Evolutionary conservation across 2,888 invertebrate species (phyloP), one percentile per base, ranked within the genome.

Genomic region (Auanema sp.): DNA sequence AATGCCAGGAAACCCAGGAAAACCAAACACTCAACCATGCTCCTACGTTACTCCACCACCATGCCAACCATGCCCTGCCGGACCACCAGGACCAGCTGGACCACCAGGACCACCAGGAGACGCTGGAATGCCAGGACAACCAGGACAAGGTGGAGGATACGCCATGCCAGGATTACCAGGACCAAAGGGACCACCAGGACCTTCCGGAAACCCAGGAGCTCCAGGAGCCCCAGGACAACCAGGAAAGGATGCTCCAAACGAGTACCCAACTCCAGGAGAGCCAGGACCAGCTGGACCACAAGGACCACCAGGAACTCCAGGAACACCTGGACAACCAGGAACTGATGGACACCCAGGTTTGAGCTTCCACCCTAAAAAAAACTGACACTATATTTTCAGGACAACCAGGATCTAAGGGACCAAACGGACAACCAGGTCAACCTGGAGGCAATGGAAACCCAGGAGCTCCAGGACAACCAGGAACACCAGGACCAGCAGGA

Each of bases 381-480:
- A 49, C 62, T 63, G 44, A 66, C 66, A 52, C 51, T 58, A 33
- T 68, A 59, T 61, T 41, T 24, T 68, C 69, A 47, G 72, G 72
- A 60, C 56, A 65, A 5, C 69, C 74, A 40, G 79, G 79, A 68
- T 75, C 75, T 55, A 75, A 79, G 58, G 79, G 79, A 74, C 72
- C 77, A 64, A 69, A 68, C 40, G 80, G 81, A 62, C 66, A 71
- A 60, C 75, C 77, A 52, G 78, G 78, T 71, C 68, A 69, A 60
- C 77, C 77, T 49, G 77, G 77, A 68, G 57, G 56, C 64, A 70
- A 72, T 61, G 71, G 71, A 41, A 59, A 58, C 43, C 68, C 66
- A 52, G 71, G 68, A 23, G 57, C 69, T 5, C 33, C 33, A 33
- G 33, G 33, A 3, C 16, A 72, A 58, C 72, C 72, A 56, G 74